Base-by-base conservation (phyloP, 2,113 vertebrate species). In the Cheilinus undulatus region DNA sequence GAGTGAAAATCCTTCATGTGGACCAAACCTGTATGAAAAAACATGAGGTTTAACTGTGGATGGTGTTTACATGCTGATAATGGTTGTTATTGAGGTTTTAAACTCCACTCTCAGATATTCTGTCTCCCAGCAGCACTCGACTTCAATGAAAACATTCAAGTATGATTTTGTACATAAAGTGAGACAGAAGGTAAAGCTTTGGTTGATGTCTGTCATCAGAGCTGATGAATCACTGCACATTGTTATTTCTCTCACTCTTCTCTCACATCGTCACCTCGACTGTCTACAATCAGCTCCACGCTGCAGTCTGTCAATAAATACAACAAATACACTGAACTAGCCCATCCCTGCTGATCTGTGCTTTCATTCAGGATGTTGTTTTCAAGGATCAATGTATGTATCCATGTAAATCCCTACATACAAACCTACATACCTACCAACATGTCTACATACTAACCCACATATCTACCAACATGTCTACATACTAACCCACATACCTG, bases 221-320 rank as follows among this genome's bases (percentile, higher is more conserved):
- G 20, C 65, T 24, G 22, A 58, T 60, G 13, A 62, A 52, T 15
- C 54, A 38, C 36, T 69, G 49, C 53, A 56, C n/a, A 7, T 13
- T 67, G 49, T 71, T 72, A 14, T 45, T 50, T 30, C 54, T 73
- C 54, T 76, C 30, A 15, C 19, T n/a, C 23, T 32, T 48, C 28
- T 56, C 28, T 58, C 56, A 28, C 49, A 30, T 61, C 40, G 53
- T 66, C 80, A 77, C 67, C 59, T 70, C 53, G 64, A 19, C 46
- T 26, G 11, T 61, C 63, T 69, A 62, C 51, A 76, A 49, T 62
- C 67, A 45, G 67, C 67, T 85, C 59, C 73, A 14, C 46, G 48
- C 36, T 69, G 50, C 73, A 76, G 59, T 69, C 66, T 59, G 72
- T 81, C 57, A 58, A 83, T 63, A 72, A 71, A 72, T 15, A 56